Evolutionary conservation across 2,113 vertebrate genomes (phyloP).

Genomic region (Casuarius casuarius): DNA sequence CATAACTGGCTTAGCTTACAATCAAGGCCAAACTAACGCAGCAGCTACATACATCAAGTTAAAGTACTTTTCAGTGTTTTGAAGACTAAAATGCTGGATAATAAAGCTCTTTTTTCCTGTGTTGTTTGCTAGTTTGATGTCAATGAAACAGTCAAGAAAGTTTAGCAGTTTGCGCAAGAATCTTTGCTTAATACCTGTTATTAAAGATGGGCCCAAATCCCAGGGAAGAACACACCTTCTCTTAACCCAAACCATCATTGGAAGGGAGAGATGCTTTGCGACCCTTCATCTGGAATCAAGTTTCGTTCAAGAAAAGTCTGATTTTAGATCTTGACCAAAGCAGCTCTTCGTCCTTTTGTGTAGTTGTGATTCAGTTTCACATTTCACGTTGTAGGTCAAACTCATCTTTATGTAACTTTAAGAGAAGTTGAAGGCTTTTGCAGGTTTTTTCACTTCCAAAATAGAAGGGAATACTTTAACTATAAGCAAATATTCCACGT

Average conservation of each 20-base stretch:
- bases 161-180: background rate
- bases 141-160: background rate
- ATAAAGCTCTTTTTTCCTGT: background rate
- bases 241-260: background rate
- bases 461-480: background rate
- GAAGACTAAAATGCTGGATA: slow-evolving; percentile 13
- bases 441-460: background rate
- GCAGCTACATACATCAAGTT: background rate
- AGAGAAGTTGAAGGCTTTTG: background rate
- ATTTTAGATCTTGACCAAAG: background rate
- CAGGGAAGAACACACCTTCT: background rate
- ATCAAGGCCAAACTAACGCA: slow-evolving; percentile 15
- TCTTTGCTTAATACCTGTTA: background rate
- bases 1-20: slow-evolving; percentile 22
- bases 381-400: background rate
- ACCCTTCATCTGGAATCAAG: background rate
- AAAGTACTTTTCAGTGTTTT: slow-evolving; percentile 2
- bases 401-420: background rate
- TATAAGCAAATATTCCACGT: background rate
- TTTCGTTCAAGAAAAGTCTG: background rate
- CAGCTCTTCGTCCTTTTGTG: background rate
- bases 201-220: background rate
- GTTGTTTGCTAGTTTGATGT: background rate
- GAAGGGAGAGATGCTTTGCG: background rate
- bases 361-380: background rate